phyloP scores from a whole-genome alignment of 2,797 vertebrate species.

The Peromyscus eremicus region DNA sequence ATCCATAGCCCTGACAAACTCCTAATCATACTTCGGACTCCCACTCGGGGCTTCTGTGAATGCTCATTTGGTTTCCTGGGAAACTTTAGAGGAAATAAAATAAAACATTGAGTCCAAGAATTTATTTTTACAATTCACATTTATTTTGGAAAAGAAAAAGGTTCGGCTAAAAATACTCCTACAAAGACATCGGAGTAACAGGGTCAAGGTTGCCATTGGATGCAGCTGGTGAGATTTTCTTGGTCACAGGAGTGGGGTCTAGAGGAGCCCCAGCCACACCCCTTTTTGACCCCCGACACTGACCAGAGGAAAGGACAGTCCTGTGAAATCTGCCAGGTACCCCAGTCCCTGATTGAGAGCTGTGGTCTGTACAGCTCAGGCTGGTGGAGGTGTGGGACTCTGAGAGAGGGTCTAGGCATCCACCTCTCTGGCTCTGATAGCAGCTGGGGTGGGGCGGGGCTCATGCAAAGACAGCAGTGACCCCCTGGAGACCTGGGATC shows the following conservation, averaged over 20 bases:
- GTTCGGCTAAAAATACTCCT: conserved; percentile 90
- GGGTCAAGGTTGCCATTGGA: conserved; percentile 86
- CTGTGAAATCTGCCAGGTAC: conserved; percentile 67
- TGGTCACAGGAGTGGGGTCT: conserved; percentile 81
- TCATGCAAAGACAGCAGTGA: background rate
- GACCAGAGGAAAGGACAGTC: conserved; percentile 85
- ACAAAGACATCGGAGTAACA: conserved; percentile 89
- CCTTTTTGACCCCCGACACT: background rate
- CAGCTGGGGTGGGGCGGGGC: background rate
- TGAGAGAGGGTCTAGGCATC: background rate
- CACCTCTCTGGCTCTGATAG: conserved; percentile 3
- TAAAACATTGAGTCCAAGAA: conserved; percentile 70
- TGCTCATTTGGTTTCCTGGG: background rate
- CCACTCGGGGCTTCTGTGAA: background rate
- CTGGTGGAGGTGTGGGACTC: background rate
- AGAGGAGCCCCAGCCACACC: conserved; percentile 32
- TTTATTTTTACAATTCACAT: conserved; percentile 90
- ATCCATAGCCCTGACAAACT: background rate
- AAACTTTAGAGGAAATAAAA: background rate
- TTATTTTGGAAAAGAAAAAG: conserved; percentile 88
- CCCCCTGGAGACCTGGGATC: background rate
- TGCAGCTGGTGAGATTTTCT: conserved; percentile 86
- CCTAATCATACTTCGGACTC: background rate
- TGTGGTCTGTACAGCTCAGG: background rate
- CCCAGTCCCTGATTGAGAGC: background rate